phyloP scores from a whole-genome alignment of 2,113 vertebrate genomes.

The Pelodiscus sinensis region DNA sequence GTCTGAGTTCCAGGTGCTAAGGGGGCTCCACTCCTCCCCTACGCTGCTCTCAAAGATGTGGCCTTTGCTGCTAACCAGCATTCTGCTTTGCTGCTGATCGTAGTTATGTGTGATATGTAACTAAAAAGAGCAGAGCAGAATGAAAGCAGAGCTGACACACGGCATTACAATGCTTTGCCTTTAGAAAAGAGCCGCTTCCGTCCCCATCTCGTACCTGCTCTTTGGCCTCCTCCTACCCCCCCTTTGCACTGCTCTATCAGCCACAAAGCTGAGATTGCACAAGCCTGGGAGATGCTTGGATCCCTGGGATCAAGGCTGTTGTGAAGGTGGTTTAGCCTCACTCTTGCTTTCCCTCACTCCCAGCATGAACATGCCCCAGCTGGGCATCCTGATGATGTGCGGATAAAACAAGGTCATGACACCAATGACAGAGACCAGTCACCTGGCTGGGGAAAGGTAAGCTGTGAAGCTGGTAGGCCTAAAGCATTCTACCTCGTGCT shows the following conservation, averaged over 20 bases:
- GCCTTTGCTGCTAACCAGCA: neutral
- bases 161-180: neutral
- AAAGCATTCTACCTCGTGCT: neutral
- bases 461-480: neutral
- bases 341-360: neutral
- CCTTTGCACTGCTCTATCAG: neutral
- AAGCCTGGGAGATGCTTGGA: neutral
- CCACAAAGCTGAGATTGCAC: neutral
- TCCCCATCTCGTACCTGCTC: neutral
- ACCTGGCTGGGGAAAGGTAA: neutral
- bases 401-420: too few species aligned
- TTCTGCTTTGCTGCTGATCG: too few species aligned
- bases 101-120: neutral
- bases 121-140: conserved; percentile 8
- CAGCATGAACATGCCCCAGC: neutral
- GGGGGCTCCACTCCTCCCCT: neutral
- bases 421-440: too few species aligned
- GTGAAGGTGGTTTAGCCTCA: neutral
- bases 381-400: neutral
- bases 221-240: neutral
- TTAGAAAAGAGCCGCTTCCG: neutral
- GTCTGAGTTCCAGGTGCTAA: neutral
- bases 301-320: neutral
- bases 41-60: neutral
- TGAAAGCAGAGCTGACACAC: conserved; percentile 23